A percentile compares a stretch with the other conserved stretches of the same genome.
Conservation (phyloP, 1,140 invertebrate genomes). For the Copidosoma floridanum region DNA sequence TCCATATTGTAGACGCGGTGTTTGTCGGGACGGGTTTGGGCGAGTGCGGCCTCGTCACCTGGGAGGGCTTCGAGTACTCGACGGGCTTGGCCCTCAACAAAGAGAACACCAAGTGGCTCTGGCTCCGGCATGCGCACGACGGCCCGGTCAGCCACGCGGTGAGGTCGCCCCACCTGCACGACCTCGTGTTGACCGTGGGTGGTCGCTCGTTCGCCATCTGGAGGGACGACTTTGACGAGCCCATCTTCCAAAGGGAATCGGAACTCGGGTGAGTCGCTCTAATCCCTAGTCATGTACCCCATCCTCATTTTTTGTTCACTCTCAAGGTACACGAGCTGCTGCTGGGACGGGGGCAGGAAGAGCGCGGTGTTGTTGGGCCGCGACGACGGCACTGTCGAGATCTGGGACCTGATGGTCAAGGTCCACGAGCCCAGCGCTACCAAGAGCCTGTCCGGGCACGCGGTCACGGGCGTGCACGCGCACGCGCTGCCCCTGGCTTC, state of each 20-base stretch:
- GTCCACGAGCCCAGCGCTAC: slow-evolving; percentile 41
- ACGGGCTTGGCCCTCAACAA: slow-evolving; percentile 59
- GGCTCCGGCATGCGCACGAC: slow-evolving; percentile 62
- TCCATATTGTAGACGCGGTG: slow-evolving; percentile 23
- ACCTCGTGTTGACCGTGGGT: slow-evolving; percentile 61
- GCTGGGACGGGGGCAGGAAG: slow-evolving; percentile 56
- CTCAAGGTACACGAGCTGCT: slow-evolving; percentile 55
- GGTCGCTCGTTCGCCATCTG: slow-evolving; percentile 62
- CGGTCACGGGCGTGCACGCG: slow-evolving; percentile 45
- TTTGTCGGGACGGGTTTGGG: slow-evolving; percentile 48
- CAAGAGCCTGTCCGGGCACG: slow-evolving; percentile 44
- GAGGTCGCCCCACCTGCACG: slow-evolving; percentile 58
- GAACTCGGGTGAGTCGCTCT: slow-evolving; percentile 34
- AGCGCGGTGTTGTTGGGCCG: slow-evolving; percentile 56
- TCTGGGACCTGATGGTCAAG: slow-evolving; percentile 60
- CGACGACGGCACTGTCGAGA: slow-evolving; percentile 59
- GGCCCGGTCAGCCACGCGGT: slow-evolving; percentile 61
- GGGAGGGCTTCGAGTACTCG: slow-evolving; percentile 64
- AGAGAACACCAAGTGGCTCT: slow-evolving; percentile 55
- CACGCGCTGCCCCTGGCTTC: slow-evolving; percentile 39
- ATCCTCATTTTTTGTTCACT: slow-evolving; percentile 1
- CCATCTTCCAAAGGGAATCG: slow-evolving; percentile 59
- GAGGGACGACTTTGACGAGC: slow-evolving; percentile 54
- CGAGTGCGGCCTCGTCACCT: slow-evolving; percentile 56
- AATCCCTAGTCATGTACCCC: too few relatives aligned